A percentile compares a stretch with the other conserved stretches of the same genome.
Evolutionary conservation across 2,888 invertebrate species (phyloP).

Genomic region (Allolobophora icterica): DNA sequence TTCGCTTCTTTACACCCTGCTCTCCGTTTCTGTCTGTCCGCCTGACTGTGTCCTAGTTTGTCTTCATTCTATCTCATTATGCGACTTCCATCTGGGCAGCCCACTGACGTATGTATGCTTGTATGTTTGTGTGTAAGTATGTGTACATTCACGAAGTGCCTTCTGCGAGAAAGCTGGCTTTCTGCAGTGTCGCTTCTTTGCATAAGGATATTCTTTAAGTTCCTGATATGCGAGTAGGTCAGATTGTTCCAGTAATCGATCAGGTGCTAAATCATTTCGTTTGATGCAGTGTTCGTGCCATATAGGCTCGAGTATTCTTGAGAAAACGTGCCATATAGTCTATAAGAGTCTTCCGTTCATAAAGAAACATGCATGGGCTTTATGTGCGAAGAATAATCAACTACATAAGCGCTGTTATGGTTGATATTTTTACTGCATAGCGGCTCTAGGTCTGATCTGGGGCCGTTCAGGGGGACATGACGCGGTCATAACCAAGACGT

Average conservation of each 20-base stretch:
- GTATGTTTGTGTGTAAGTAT: background rate
- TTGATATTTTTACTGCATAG: background rate
- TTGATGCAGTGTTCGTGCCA: background rate
- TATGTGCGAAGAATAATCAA: background rate
- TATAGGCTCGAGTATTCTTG: background rate
- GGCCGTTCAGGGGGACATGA: background rate
- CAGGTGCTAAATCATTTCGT: background rate
- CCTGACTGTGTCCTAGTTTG: no score
- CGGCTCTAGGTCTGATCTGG: background rate
- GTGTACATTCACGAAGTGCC: background rate
- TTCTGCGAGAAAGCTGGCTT: background rate
- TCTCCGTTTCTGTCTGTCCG: no score
- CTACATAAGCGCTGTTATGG: background rate
- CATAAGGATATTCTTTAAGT: background rate
- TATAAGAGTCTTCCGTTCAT: background rate
- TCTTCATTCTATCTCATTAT: no score
- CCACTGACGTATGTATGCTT: background rate
- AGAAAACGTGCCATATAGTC: background rate
- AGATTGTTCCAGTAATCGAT: background rate
- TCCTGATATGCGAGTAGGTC: no score
- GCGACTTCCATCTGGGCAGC: no score
- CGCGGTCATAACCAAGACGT: background rate
- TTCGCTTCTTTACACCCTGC: no score
- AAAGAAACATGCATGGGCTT: background rate
- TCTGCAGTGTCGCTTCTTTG: background rate